Conservation (phyloP, 2,888 invertebrate genomes). For the Tipula confusa region DNA sequence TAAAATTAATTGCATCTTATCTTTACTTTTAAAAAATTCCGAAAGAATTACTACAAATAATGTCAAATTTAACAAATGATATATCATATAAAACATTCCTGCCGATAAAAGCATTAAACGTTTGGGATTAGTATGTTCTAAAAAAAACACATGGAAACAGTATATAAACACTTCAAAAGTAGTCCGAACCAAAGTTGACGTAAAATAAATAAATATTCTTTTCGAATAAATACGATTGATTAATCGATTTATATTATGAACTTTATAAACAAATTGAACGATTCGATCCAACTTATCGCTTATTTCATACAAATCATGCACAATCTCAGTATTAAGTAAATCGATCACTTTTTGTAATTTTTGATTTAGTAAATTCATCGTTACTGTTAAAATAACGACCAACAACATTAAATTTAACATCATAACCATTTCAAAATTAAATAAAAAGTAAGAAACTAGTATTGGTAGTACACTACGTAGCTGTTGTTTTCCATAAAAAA, state of each 20-base stretch:
- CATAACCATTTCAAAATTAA: neutral
- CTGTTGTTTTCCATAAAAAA: neutral
- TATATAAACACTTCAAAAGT: neutral
- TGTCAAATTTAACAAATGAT: neutral
- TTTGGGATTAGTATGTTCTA: neutral
- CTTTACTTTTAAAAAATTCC: neutral
- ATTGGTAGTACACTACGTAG: neutral
- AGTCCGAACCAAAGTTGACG: neutral
- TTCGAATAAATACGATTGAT: neutral
- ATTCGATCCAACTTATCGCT: neutral
- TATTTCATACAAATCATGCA: neutral
- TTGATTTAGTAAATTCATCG: neutral
- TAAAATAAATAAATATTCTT: neutral
- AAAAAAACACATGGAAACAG: neutral
- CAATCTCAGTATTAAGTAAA: neutral
- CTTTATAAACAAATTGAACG: neutral
- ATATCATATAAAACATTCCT: neutral
- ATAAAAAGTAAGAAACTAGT: neutral
- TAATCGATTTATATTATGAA: neutral
- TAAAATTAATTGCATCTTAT: neutral
- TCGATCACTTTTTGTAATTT: neutral
- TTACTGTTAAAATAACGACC: neutral
- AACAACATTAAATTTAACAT: neutral
- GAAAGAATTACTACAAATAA: neutral
- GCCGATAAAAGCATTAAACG: neutral